phyloP scores from a whole-genome alignment of 2,888 invertebrate genomes.

The Lasioglossum marginatum region DNA sequence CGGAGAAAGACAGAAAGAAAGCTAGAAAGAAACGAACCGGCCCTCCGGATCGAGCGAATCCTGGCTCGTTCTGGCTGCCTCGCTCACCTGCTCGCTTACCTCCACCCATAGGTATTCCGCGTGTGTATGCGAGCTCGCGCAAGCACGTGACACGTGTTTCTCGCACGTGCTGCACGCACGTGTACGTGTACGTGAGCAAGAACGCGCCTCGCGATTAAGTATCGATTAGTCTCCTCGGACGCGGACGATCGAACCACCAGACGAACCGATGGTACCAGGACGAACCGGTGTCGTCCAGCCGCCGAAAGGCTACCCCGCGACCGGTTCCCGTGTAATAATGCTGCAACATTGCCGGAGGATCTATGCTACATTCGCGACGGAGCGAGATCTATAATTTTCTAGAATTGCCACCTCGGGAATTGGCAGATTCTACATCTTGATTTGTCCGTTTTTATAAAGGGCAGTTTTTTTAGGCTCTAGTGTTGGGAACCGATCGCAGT shows the following conservation, averaged over 20 bases:
- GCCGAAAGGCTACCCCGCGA: neutral
- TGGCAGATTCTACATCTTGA: neutral
- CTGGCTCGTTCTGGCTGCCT: neutral
- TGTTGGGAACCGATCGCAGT: too few species aligned
- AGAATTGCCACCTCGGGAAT: neutral
- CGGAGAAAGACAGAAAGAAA: conserved; percentile 15
- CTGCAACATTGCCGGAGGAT: neutral
- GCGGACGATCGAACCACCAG: conserved; percentile 26
- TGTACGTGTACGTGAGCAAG: conserved; percentile 37
- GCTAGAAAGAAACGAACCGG: conserved; percentile 47
- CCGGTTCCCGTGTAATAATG: neutral
- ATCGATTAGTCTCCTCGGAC: conserved; percentile 45
- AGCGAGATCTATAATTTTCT: neutral
- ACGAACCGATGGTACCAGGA: neutral
- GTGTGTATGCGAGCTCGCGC: conserved; percentile 25
- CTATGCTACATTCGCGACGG: neutral
- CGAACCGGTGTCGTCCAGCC: neutral
- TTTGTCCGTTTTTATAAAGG: neutral
- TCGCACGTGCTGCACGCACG: conserved; percentile 61
- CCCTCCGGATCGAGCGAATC: conserved; percentile 42
- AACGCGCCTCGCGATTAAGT: conserved; percentile 51
- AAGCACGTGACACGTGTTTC: conserved; percentile 57
- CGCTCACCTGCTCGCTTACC: neutral
- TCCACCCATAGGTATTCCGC: conserved; percentile 39
- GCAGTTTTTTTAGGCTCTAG: neutral